Percentiles rank a stretch among this genome's conserved stretches.
Conservation (phyloP, 2,113 vertebrate genomes). For the Pleuronectes platessa region DNA sequence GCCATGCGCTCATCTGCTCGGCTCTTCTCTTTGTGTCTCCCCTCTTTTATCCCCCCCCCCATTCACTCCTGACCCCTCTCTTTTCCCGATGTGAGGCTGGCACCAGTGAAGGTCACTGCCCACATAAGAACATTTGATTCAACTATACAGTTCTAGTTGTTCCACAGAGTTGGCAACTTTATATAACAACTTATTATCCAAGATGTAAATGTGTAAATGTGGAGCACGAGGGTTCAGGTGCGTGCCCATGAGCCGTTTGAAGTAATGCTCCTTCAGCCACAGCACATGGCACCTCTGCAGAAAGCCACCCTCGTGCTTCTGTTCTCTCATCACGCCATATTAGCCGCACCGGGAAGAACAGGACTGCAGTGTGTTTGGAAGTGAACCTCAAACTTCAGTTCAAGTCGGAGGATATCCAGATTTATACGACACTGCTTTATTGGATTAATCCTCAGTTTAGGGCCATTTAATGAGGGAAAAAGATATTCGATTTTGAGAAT, state of each 20-base stretch:
- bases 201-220: conserved; percentile 47
- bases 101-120: conserved; percentile 27
- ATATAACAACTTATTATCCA: conserved; percentile 34
- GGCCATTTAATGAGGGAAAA: too few species aligned
- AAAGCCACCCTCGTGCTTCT: conserved; percentile 42
- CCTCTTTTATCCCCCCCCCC: conserved; percentile 19
- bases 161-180: neutral
- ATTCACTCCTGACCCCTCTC: conserved; percentile 21
- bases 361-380: neutral
- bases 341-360: conserved; percentile 12
- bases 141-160: neutral
- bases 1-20: conserved; percentile 42
- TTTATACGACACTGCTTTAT: conserved; percentile 2
- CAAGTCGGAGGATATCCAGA: neutral
- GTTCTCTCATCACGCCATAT: conserved; percentile 58
- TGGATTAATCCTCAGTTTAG: neutral
- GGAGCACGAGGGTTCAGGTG: conserved; percentile 72
- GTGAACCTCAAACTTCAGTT: conserved; percentile 29
- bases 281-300: conserved; percentile 66
- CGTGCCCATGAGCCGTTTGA: conserved; percentile 62
- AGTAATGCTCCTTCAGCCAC: conserved; percentile 56
- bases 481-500: too few species aligned
- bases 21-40: conserved; percentile 27
- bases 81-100: conserved; percentile 13
- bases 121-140: neutral